Percentiles rank a stretch among this genome's conserved stretches.
Evolutionary conservation across 2,888 invertebrate genomes (phyloP).

Genomic region (Phaedon cochleariae): DNA sequence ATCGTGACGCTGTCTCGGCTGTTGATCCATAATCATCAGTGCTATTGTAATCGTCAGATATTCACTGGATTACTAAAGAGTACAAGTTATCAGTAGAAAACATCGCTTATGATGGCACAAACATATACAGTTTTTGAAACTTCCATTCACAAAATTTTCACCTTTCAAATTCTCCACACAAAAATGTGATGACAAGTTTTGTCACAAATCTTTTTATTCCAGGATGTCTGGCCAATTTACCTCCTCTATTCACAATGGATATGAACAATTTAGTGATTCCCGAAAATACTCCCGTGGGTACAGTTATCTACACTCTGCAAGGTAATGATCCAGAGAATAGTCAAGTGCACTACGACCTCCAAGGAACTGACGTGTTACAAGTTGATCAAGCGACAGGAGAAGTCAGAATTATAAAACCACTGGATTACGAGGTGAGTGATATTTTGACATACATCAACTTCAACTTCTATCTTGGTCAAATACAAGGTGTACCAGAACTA

Average conservation of each 20-base stretch:
- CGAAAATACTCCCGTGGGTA: conserved; percentile 82
- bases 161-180: not conserved
- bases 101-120: too few relatives aligned
- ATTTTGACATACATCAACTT: not conserved
- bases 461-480: too few relatives aligned
- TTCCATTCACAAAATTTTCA: too few relatives aligned
- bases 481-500: too few relatives aligned
- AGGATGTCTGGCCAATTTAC: conserved; percentile 67
- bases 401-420: conserved; percentile 78
- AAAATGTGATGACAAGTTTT: not conserved
- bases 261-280: conserved; percentile 80
- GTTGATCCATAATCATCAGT: too few relatives aligned
- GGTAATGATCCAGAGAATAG: conserved; percentile 85
- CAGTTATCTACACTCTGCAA: conserved; percentile 78
- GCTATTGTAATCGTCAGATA: too few relatives aligned
- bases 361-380: conserved; percentile 82
- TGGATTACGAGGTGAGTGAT: conserved; percentile 79
- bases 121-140: too few relatives aligned
- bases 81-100: too few relatives aligned
- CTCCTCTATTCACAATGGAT: conserved; percentile 78
- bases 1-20: too few relatives aligned
- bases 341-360: conserved; percentile 74
- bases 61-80: too few relatives aligned
- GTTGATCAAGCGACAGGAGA: conserved; percentile 82
- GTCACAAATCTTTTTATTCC: conserved; percentile 49